Percentiles rank a stretch among this genome's conserved stretches.
These are phyloP conservation scores for Neodiprion fabricii DNA, from an alignment of 1,140 invertebrate species.

Conservation along the genomic window DNA sequence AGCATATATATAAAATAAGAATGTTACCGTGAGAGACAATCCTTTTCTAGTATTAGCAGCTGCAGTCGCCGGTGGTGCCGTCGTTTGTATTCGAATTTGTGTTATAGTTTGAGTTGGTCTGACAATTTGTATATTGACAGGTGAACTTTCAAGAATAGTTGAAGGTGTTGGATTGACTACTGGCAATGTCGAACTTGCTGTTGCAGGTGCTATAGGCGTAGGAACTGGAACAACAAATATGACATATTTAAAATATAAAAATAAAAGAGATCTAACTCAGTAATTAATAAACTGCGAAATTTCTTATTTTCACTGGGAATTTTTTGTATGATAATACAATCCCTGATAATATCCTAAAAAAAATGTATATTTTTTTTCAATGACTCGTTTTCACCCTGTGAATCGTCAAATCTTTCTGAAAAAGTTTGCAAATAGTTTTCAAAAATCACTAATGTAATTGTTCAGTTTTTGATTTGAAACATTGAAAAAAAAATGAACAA, in stretches of 20 bases:
- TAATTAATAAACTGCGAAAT: too few species aligned
- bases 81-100: constrained; percentile 65
- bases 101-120: constrained; percentile 62
- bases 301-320: not conserved
- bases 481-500: too few species aligned
- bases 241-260: constrained; percentile 16
- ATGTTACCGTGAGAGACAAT: constrained; percentile 79
- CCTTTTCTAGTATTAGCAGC: constrained; percentile 69
- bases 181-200: constrained; percentile 50
- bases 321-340: constrained; percentile 9
- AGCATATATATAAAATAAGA: not conserved
- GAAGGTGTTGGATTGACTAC: constrained; percentile 45
- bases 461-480: too few species aligned
- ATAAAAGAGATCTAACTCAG: not conserved
- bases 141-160: constrained; percentile 46
- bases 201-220: constrained; percentile 45
- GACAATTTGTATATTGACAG: constrained; percentile 55
- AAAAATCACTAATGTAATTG: too few species aligned
- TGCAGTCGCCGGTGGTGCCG: constrained; percentile 59
- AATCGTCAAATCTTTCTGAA: too few species aligned
- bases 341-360: constrained; percentile 1
- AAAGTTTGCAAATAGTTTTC: too few species aligned
- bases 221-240: constrained; percentile 39
- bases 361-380: not conserved
- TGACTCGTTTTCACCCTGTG: too few species aligned